Percentiles rank a stretch among this genome's conserved stretches.
These are phyloP conservation scores for Cylas formicarius DNA, from an alignment of 1,140 invertebrate species.

Conservation along the genomic window DNA sequence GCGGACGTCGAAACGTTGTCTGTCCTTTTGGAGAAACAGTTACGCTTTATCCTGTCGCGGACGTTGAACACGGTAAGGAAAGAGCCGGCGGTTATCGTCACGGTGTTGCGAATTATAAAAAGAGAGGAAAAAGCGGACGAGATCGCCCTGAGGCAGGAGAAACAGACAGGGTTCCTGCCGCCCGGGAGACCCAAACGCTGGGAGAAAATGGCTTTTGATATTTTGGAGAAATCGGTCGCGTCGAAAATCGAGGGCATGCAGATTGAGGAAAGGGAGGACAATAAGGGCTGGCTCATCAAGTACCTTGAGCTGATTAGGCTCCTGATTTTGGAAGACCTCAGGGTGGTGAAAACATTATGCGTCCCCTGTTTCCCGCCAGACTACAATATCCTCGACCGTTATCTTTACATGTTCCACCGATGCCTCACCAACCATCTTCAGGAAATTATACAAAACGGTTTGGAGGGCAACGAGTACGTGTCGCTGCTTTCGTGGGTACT, in stretches of 20 bases:
- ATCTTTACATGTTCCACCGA: slow-evolving; percentile 90
- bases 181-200: slow-evolving; percentile 90
- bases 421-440: slow-evolving; percentile 79
- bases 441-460: slow-evolving; percentile 75
- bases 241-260: slow-evolving; percentile 85
- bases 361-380: slow-evolving; percentile 93
- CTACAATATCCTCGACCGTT: slow-evolving; percentile 87
- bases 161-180: slow-evolving; percentile 81
- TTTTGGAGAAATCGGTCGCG: slow-evolving; percentile 76
- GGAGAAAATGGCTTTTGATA: slow-evolving; percentile 78
- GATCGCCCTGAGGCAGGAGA: slow-evolving; percentile 68
- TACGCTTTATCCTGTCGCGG: slow-evolving; percentile 80
- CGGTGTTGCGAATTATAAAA: slow-evolving; percentile 92
- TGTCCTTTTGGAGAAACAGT: slow-evolving; percentile 82
- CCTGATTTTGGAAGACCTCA: slow-evolving; percentile 83
- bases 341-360: slow-evolving; percentile 87
- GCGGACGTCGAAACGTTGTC: slow-evolving; percentile 89
- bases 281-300: slow-evolving; percentile 93
- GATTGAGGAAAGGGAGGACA: slow-evolving; percentile 80
- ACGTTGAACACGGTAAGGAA: slow-evolving; percentile 90
- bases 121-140: slow-evolving; percentile 89
- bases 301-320: slow-evolving; percentile 67
- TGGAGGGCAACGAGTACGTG: slow-evolving; percentile 96
- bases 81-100: slow-evolving; percentile 94
- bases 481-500: slow-evolving; percentile 88